phyloP scores from a whole-genome alignment of 2,797 vertebrate genomes.

The Phrynocephalus guinanensis region DNA sequence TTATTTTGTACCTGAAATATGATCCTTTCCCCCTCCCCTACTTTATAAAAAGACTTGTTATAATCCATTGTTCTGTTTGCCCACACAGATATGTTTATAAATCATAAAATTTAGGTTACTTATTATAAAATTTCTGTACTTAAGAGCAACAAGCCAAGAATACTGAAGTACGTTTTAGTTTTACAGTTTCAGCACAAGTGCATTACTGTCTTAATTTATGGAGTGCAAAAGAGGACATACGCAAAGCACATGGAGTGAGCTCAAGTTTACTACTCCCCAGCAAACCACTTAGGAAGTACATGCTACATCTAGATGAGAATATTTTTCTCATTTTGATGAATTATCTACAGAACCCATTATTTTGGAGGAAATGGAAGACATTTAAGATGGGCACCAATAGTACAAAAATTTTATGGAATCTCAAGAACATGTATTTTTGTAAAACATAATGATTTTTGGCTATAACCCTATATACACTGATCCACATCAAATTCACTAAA shows the following conservation, averaged over 20 bases:
- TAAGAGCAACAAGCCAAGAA: constrained; percentile 48
- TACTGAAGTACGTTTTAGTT: constrained; percentile 21
- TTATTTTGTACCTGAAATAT: constrained; percentile 25
- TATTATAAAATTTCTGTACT: constrained; percentile 22
- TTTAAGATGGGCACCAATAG: background rate
- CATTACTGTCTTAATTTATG: constrained; percentile 33
- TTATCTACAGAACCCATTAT: constrained; percentile 5
- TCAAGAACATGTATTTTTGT: background rate
- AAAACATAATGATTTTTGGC: background rate
- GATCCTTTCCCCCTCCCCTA: constrained; percentile 16
- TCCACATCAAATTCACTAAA: background rate
- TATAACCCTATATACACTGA: background rate
- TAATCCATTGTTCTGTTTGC: constrained; percentile 37
- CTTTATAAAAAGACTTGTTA: background rate
- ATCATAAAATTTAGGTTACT: constrained; percentile 23
- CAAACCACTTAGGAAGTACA: constrained; percentile 9
- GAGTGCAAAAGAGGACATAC: constrained; percentile 25
- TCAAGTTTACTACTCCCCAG: constrained; percentile 18
- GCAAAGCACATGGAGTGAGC: constrained; percentile 21
- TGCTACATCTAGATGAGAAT: background rate
- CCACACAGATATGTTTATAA: constrained; percentile 9
- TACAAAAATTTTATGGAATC: constrained; percentile 22
- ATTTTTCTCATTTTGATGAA: constrained; percentile 35
- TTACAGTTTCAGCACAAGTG: constrained; percentile 39
- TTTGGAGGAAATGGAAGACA: constrained; percentile 5